These are phyloP conservation scores for Orthosia gothica DNA, from an alignment of 2,888 invertebrate genomes.

Conservation along the genomic window DNA sequence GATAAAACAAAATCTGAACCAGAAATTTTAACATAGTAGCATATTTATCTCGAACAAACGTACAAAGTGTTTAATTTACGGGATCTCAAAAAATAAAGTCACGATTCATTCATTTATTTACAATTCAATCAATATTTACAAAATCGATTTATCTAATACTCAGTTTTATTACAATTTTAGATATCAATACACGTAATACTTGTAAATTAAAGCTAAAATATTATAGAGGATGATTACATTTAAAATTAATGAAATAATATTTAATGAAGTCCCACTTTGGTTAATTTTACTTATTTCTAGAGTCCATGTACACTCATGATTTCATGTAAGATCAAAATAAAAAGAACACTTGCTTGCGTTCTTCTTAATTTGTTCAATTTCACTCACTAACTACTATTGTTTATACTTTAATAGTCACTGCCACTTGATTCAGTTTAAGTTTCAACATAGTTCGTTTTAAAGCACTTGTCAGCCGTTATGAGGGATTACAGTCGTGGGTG, in stretches of 20 bases:
- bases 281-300: conserved; percentile 69
- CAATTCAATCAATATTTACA: conserved; percentile 66
- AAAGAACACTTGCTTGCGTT: conserved; percentile 77
- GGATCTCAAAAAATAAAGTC: conserved; percentile 10
- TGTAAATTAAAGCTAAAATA: conserved; percentile 47
- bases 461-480: conserved; percentile 38
- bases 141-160: conserved; percentile 29
- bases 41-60: conserved; percentile 27
- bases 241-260: conserved; percentile 43
- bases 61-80: too few relatives aligned
- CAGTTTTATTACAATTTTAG: conserved; percentile 56
- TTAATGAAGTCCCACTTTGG: conserved; percentile 76
- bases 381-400: conserved; percentile 21
- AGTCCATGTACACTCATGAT: conserved; percentile 41
- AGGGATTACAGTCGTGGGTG: conserved; percentile 73
- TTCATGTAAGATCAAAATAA: conserved; percentile 79
- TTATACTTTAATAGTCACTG: conserved; percentile 37
- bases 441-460: conserved; percentile 3
- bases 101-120: conserved; percentile 67
- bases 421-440: conserved; percentile 39
- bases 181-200: conserved; percentile 58
- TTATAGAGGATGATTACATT: conserved; percentile 38
- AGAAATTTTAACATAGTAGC: conserved; percentile 54
- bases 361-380: conserved; percentile 81
- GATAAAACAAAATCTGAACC: conserved; percentile 71